A percentile compares a stretch with the other conserved stretches of the same genome.
Evolutionary conservation across 2,113 vertebrate species (phyloP).

Genomic region (Rana temporaria): DNA sequence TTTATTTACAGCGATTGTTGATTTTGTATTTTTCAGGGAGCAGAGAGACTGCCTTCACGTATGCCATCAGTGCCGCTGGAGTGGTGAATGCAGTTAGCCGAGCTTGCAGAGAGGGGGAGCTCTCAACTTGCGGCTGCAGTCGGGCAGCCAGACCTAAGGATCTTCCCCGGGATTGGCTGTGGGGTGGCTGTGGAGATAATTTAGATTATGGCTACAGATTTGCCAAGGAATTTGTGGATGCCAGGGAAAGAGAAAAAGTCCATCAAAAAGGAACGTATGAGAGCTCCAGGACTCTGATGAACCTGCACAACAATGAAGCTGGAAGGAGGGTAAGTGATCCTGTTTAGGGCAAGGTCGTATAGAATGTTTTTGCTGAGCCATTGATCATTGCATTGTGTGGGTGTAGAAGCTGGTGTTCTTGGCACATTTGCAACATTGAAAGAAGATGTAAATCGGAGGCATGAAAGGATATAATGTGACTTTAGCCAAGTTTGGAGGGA

Average conservation of each 20-base stretch:
- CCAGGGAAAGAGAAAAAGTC: conserved; percentile 92
- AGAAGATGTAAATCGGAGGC: too few species aligned
- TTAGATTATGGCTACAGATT: conserved; percentile 96
- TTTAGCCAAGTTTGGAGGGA: too few species aligned
- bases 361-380: too few species aligned
- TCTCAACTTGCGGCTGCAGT: conserved; percentile 96
- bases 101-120: conserved; percentile 94
- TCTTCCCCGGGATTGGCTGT: conserved; percentile 95
- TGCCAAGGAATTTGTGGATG: conserved; percentile 96
- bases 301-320: conserved; percentile 96
- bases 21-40: conserved; percentile 77
- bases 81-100: conserved; percentile 97
- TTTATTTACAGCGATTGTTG: neutral
- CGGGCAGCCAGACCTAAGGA: conserved; percentile 91
- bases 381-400: too few species aligned
- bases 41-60: conserved; percentile 95
- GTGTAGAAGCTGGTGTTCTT: too few species aligned
- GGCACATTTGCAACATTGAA: too few species aligned
- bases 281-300: conserved; percentile 90
- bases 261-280: conserved; percentile 88
- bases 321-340: conserved; percentile 86
- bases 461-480: too few species aligned
- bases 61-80: conserved; percentile 92
- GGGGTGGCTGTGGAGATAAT: conserved; percentile 98
- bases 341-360: too few species aligned